Percentiles rank a stretch among this genome's conserved stretches.
phyloP scores from a whole-genome alignment of 1,140 invertebrate genomes.

The Drosophila quadrilineata region DNA sequence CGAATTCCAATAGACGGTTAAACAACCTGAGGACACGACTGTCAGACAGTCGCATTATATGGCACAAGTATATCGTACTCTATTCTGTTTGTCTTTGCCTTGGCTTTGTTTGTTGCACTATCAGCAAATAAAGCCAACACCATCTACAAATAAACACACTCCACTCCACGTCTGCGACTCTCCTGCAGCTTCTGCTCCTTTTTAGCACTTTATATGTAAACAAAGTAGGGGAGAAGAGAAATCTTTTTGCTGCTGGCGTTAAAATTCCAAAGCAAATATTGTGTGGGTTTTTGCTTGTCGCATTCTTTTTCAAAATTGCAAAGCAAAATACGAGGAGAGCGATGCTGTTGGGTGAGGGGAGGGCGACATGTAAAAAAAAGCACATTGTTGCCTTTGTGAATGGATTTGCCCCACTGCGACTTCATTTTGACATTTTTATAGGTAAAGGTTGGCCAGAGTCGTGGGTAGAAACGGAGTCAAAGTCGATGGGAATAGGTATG shows the following conservation, averaged over 20 bases:
- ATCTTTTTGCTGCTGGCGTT: slow-evolving; percentile 13
- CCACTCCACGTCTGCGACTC: too few relatives aligned
- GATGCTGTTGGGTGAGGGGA: too few relatives aligned
- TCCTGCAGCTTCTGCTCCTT: neutral
- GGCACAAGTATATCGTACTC: neutral
- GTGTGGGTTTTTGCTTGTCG: slow-evolving; percentile 18
- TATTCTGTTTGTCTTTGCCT: slow-evolving; percentile 25
- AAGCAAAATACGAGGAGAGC: slow-evolving; percentile 1
- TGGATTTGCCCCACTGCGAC: slow-evolving; percentile 24
- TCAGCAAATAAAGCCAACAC: slow-evolving; percentile 43
- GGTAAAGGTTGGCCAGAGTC: slow-evolving; percentile 4
- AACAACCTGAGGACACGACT: slow-evolving; percentile 25
- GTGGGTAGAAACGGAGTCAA: neutral
- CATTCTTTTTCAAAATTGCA: slow-evolving; percentile 33
- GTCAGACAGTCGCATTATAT: slow-evolving; percentile 8
- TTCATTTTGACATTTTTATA: slow-evolving; percentile 44
- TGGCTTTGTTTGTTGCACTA: slow-evolving; percentile 39
- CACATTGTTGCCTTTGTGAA: slow-evolving; percentile 12
- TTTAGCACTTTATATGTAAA: slow-evolving; percentile 23
- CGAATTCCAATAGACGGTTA: slow-evolving; percentile 29
- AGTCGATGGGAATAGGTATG: too few relatives aligned
- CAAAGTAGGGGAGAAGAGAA: too few relatives aligned
- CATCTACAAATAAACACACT: slow-evolving; percentile 22
- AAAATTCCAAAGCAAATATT: slow-evolving; percentile 38
- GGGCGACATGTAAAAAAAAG: neutral